These are phyloP conservation scores for Agrotis puta DNA, from an alignment of 2,888 invertebrate genomes.

Conservation along the genomic window DNA sequence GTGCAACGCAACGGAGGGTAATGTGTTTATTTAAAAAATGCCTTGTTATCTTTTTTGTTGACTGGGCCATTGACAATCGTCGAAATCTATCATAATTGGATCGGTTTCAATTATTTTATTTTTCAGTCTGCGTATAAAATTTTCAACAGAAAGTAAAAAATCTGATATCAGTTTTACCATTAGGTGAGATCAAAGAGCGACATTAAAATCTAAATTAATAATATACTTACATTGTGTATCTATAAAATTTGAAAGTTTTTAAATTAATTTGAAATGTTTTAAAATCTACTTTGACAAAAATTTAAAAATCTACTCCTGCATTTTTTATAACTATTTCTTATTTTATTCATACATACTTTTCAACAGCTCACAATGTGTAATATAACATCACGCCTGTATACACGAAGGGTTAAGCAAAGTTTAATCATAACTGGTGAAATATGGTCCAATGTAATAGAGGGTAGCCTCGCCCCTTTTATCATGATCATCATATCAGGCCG, in stretches of 20 bases:
- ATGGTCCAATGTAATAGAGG: neutral
- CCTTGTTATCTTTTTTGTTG: no score
- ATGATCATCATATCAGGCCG: no score
- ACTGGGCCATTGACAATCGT: no score
- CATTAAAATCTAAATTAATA: neutral
- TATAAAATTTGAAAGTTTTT: neutral
- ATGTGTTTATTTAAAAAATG: no score
- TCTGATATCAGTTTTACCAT: neutral
- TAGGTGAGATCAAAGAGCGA: neutral
- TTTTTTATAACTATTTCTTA: slow-evolving; percentile 1
- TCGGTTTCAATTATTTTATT: no score
- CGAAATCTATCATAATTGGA: no score
- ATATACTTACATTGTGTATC: slow-evolving; percentile 21
- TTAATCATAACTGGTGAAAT: no score
- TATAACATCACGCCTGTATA: neutral
- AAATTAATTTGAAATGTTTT: neutral
- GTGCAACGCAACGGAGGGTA: no score
- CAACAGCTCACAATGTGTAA: neutral
- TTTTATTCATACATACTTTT: neutral
- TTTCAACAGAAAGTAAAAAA: neutral
- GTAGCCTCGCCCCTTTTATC: neutral
- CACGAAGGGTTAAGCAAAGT: neutral
- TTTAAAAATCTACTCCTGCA: slow-evolving; percentile 3
- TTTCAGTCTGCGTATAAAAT: no score
- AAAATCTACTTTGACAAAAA: slow-evolving; percentile 2